Percentiles rank a stretch among this genome's conserved stretches.
These are phyloP conservation scores for Volucella zonaria DNA, from an alignment of 2,888 invertebrate species.

Conservation along the genomic window DNA sequence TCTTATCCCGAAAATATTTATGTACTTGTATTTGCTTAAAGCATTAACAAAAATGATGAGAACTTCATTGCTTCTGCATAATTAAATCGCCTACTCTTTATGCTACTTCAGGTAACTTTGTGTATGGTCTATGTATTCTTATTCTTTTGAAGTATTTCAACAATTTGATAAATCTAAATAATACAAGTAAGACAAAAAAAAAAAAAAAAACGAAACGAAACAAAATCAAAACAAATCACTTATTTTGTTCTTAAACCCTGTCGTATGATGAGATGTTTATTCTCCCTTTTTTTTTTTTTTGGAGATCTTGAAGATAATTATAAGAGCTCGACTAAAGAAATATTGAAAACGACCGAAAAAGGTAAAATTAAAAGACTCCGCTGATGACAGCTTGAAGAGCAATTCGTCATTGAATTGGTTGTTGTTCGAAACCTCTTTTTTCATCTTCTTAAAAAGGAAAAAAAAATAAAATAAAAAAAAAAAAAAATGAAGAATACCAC, in stretches of 20 bases:
- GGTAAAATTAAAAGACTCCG: constrained; percentile 10
- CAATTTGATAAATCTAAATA: constrained; percentile 37
- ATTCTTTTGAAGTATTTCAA: neutral
- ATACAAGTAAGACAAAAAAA: neutral
- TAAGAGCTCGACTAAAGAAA: constrained; percentile 17
- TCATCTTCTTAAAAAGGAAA: neutral
- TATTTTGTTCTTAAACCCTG: constrained; percentile 22
- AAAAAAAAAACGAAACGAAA: neutral
- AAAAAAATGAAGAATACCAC: neutral
- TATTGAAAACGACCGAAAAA: constrained; percentile 6
- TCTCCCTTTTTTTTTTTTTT: constrained; percentile 25
- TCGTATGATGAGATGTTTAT: constrained; percentile 23
- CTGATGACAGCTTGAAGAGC: constrained; percentile 35
- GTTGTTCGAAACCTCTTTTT: constrained; percentile 11
- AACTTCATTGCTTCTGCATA: no score
- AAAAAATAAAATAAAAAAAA: constrained; percentile 1
- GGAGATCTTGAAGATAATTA: constrained; percentile 39
- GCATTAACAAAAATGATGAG: no score
- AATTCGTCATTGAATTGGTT: constrained; percentile 36
- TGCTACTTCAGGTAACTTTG: neutral
- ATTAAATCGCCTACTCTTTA: no score
- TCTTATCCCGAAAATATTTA: no score
- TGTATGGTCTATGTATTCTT: neutral
- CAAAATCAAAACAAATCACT: constrained; percentile 19
- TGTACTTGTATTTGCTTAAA: no score